Conservation (phyloP, 2,113 vertebrate species). For the Oncorhynchus keta region DNA sequence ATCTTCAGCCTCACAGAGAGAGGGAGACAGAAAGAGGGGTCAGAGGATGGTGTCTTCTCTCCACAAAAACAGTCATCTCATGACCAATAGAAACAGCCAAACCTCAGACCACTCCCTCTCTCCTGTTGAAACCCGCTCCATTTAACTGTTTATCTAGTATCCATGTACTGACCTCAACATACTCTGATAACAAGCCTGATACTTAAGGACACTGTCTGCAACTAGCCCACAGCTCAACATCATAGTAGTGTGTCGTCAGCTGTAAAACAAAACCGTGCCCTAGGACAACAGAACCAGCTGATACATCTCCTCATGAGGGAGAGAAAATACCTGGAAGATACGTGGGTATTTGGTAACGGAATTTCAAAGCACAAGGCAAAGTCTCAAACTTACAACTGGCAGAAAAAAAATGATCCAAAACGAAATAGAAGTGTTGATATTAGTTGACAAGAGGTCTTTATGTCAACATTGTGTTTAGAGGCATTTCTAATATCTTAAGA, state of each 20-base stretch:
- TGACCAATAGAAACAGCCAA: neutral
- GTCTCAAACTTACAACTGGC: too few relatives aligned
- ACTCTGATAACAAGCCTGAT: neutral
- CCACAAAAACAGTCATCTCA: neutral
- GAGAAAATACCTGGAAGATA: too few relatives aligned
- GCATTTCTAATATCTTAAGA: too few relatives aligned
- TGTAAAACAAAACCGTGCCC: neutral
- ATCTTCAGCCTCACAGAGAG: slow-evolving; percentile 10
- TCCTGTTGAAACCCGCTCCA: neutral
- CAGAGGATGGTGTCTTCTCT: neutral
- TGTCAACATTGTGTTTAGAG: too few relatives aligned
- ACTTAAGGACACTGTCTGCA: neutral
- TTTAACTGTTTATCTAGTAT: neutral
- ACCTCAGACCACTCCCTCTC: neutral
- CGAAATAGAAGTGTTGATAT: too few relatives aligned
- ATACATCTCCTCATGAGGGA: neutral
- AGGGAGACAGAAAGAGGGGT: neutral
- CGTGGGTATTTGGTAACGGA: too few relatives aligned
- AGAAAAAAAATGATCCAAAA: too few relatives aligned
- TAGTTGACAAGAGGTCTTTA: too few relatives aligned
- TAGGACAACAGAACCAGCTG: neutral
- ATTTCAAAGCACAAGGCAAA: too few relatives aligned
- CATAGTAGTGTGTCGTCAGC: neutral
- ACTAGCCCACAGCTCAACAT: neutral
- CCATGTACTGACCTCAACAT: neutral